Evolutionary conservation across 2,797 vertebrate species (phyloP).

Genomic region (Danio albolineatus): DNA sequence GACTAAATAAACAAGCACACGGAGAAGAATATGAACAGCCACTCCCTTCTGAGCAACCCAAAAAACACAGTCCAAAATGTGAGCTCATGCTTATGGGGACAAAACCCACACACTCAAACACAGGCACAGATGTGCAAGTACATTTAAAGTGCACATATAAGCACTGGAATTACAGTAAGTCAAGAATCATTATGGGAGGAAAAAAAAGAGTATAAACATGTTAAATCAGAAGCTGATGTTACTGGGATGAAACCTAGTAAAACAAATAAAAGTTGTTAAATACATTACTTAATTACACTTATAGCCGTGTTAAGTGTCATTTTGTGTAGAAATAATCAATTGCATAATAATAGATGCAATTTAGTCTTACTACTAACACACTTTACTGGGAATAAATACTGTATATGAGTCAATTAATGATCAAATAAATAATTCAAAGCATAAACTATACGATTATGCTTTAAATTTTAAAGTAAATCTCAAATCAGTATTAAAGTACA

Average conservation of each 20-base stretch:
- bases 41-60: conserved; percentile 51
- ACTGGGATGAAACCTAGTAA: neutral
- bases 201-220: neutral
- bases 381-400: neutral
- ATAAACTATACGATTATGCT: neutral
- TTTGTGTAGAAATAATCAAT: neutral
- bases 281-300: neutral
- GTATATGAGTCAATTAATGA: neutral
- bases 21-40: conserved; percentile 26
- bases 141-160: conserved; percentile 26
- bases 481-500: neutral
- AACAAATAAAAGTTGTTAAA: conserved; percentile 1
- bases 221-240: neutral
- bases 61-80: conserved; percentile 57
- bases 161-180: neutral
- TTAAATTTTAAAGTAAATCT: neutral
- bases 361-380: neutral
- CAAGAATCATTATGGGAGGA: neutral
- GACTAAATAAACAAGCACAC: conserved; percentile 40
- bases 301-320: neutral
- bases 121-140: neutral
- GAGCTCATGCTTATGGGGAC: conserved; percentile 58
- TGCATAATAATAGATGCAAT: neutral
- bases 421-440: neutral
- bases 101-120: conserved; percentile 34